These are phyloP conservation scores for Brachyalestes nurse DNA, from an alignment of 2,797 vertebrate species.

Conservation along the genomic window DNA sequence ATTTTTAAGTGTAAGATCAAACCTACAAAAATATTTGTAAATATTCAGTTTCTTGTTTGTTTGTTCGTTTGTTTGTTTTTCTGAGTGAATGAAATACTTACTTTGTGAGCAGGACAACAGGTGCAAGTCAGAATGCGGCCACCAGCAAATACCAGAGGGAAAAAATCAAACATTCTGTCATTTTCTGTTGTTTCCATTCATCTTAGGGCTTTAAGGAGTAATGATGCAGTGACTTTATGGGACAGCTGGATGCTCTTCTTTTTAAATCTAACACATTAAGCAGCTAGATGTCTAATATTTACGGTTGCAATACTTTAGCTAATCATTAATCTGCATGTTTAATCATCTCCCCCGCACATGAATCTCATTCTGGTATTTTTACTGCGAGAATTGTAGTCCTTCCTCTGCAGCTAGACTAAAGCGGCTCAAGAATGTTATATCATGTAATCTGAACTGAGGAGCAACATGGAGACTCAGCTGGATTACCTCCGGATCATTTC, in stretches of 20 bases:
- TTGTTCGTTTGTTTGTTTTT: slow-evolving; percentile 53
- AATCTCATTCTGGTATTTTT: not conserved
- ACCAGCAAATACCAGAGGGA: slow-evolving; percentile 40
- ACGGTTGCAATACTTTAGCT: not conserved
- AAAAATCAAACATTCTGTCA: not conserved
- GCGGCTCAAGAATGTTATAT: slow-evolving; percentile 20
- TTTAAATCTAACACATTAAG: not conserved
- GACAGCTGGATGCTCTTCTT: not conserved
- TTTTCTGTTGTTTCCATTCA: slow-evolving; percentile 28
- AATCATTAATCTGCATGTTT: slow-evolving; percentile 3
- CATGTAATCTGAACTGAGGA: slow-evolving; percentile 29
- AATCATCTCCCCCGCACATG: not conserved
- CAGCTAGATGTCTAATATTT: not conserved
- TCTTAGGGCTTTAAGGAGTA: slow-evolving; percentile 13
- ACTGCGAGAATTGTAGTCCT: not conserved
- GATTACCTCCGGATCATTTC: not conserved
- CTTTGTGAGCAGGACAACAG: slow-evolving; percentile 73
- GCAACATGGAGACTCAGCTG: not conserved
- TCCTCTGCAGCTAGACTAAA: not conserved
- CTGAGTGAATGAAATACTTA: slow-evolving; percentile 79
- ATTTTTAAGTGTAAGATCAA: slow-evolving; percentile 83
- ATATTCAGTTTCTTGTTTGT: slow-evolving; percentile 82
- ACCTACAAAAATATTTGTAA: slow-evolving; percentile 81
- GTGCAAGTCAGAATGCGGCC: slow-evolving; percentile 53
- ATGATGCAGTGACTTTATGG: not conserved